Conservation (phyloP, 2,888 invertebrate species). For the Dromius quadrimaculatus region DNA sequence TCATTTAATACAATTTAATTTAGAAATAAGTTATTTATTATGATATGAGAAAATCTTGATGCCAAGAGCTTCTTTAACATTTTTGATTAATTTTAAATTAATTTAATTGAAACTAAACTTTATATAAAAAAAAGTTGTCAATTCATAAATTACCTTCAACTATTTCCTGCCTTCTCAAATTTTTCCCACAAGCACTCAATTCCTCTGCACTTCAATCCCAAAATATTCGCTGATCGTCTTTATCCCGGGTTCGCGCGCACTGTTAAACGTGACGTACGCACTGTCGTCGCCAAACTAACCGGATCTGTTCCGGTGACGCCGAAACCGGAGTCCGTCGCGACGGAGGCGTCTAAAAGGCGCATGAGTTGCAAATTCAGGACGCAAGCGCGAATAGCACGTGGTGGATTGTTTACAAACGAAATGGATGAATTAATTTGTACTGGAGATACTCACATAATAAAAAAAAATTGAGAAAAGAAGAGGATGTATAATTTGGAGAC, state of each 20-base stretch:
- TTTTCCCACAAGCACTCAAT: background rate
- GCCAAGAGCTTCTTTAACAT: too few relatives aligned
- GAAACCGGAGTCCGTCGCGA: background rate
- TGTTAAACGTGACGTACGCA: background rate
- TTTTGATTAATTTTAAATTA: too few relatives aligned
- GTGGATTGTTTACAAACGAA: background rate
- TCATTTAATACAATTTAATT: too few relatives aligned
- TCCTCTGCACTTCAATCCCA: background rate
- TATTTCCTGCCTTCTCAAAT: background rate
- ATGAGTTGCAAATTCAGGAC: background rate
- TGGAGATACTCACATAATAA: too few relatives aligned
- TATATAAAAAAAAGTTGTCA: too few relatives aligned
- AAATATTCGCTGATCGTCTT: background rate
- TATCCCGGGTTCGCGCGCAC: background rate
- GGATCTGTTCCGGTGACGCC: background rate
- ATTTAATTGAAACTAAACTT: too few relatives aligned
- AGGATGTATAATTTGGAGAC: too few relatives aligned
- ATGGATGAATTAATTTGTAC: too few relatives aligned
- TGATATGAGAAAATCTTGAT: too few relatives aligned
- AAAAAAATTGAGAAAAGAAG: too few relatives aligned
- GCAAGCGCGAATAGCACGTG: background rate
- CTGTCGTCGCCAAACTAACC: background rate
- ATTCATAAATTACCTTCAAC: background rate
- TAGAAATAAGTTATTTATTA: too few relatives aligned
- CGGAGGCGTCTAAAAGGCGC: background rate